A percentile compares a stretch with the other conserved stretches of the same genome.
Conservation (phyloP, 2,888 invertebrate species). For the Pseudococcus jackbeardsleyi region DNA sequence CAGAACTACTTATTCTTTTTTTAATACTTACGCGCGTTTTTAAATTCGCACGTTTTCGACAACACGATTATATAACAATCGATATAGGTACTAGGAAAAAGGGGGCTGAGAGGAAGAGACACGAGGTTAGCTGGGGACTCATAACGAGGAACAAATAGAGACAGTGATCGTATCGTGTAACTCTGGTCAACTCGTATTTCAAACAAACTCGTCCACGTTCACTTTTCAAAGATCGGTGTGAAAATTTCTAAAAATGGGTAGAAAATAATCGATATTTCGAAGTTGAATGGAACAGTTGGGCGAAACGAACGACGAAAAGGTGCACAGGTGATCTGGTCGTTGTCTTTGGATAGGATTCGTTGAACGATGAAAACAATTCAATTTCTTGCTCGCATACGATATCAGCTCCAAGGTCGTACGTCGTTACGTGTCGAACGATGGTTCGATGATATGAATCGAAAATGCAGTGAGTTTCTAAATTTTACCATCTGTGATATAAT, state of each 20-base stretch:
- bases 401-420: background rate
- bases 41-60: constrained; percentile 24
- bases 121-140: background rate
- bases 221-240: constrained; percentile 35
- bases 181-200: background rate
- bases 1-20: constrained; percentile 20
- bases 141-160: background rate
- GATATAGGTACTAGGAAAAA: background rate
- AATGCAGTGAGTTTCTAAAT: background rate
- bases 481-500: too few species aligned
- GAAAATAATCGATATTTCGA: background rate
- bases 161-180: background rate
- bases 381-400: background rate
- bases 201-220: constrained; percentile 4
- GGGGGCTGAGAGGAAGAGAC: background rate
- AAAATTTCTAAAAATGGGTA: background rate
- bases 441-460: background rate
- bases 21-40: constrained; percentile 24
- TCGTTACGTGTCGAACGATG: background rate
- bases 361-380: background rate
- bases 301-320: background rate
- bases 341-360: background rate
- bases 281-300: background rate
- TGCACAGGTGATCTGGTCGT: background rate
- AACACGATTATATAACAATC: constrained; percentile 1